phyloP scores from a whole-genome alignment of 2,888 invertebrate species.

The Fragum whitleyi region DNA sequence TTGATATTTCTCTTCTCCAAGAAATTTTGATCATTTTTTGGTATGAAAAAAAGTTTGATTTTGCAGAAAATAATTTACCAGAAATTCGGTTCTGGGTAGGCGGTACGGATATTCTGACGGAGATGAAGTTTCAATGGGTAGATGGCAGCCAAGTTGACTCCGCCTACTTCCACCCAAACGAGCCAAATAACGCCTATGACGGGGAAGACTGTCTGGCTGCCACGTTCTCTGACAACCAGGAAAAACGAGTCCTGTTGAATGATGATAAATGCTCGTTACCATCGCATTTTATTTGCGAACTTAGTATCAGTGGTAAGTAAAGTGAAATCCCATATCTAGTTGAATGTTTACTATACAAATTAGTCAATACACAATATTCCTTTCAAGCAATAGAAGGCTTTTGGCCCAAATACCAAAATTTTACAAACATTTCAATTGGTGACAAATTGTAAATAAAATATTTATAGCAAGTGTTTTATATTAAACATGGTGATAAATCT shows the following conservation, averaged over 20 bases:
- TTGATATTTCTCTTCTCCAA: too few relatives aligned
- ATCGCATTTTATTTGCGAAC: slow-evolving; percentile 43
- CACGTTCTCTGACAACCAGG: neutral
- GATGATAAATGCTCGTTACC: slow-evolving; percentile 25
- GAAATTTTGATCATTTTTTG: too few relatives aligned
- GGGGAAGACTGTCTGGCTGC: slow-evolving; percentile 39
- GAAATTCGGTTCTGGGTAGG: slow-evolving; percentile 41
- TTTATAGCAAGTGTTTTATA: too few relatives aligned
- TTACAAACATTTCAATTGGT: too few relatives aligned
- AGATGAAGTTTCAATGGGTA: slow-evolving; percentile 35
- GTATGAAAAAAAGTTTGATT: too few relatives aligned
- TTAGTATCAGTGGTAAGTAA: slow-evolving; percentile 17
- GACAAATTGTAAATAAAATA: too few relatives aligned
- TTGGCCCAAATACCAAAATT: too few relatives aligned
- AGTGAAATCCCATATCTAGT: too few relatives aligned
- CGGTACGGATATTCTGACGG: slow-evolving; percentile 27
- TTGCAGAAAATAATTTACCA: neutral
- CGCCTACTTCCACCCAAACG: slow-evolving; percentile 22
- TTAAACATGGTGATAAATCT: too few relatives aligned
- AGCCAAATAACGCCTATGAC: slow-evolving; percentile 17
- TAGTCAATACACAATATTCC: too few relatives aligned
- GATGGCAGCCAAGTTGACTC: slow-evolving; percentile 27
- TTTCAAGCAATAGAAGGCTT: too few relatives aligned
- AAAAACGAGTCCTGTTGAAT: slow-evolving; percentile 26
- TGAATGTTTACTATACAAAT: too few relatives aligned